These are phyloP conservation scores for Alfaro cultratus DNA, from an alignment of 2,797 vertebrate species.

Conservation along the genomic window DNA sequence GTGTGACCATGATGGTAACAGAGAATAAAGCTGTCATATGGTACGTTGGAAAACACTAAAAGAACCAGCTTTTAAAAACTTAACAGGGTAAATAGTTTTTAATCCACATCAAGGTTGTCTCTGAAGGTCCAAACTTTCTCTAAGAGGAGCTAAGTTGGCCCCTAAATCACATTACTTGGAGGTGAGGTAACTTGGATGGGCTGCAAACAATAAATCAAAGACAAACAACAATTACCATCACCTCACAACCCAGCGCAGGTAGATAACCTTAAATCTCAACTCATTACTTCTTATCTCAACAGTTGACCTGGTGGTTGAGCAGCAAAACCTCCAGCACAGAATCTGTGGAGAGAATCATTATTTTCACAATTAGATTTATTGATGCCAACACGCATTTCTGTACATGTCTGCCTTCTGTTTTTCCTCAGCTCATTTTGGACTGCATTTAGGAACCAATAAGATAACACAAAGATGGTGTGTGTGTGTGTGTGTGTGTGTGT, in stretches of 20 bases:
- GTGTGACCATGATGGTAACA: neutral
- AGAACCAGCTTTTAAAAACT: neutral
- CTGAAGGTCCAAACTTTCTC: neutral
- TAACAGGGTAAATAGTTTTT: neutral
- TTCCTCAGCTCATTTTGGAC: slow-evolving; percentile 35
- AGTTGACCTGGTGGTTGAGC: slow-evolving; percentile 43
- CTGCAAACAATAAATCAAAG: slow-evolving; percentile 57
- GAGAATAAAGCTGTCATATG: neutral
- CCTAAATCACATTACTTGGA: neutral
- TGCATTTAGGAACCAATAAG: slow-evolving; percentile 12
- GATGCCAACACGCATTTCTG: slow-evolving; percentile 44
- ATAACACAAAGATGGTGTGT: slow-evolving; percentile 1
- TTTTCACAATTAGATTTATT: slow-evolving; percentile 60
- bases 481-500: too few species aligned
- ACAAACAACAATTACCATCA: slow-evolving; percentile 49
- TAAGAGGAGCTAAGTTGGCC: neutral
- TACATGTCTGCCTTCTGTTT: slow-evolving; percentile 10
- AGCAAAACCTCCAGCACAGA: slow-evolving; percentile 43
- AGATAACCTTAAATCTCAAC: slow-evolving; percentile 58
- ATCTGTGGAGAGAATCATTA: slow-evolving; percentile 51
- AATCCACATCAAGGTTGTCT: neutral
- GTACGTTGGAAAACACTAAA: neutral
- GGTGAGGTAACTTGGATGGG: slow-evolving; percentile 23
- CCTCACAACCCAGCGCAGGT: slow-evolving; percentile 31
- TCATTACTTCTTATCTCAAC: slow-evolving; percentile 59